Conservation (phyloP, 2,797 vertebrate species). For the Trachops cirrhosus region DNA sequence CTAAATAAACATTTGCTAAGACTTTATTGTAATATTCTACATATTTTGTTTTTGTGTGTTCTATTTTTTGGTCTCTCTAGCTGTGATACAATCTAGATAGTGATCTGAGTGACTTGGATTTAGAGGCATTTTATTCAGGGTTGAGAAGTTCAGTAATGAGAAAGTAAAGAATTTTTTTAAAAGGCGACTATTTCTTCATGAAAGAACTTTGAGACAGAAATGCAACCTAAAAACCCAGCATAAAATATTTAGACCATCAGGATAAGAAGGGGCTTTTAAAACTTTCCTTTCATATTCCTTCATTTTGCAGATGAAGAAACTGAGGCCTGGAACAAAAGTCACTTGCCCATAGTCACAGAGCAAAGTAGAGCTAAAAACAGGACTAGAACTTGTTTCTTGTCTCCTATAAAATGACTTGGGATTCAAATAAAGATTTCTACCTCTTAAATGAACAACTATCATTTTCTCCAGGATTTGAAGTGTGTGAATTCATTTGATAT, state of each 20-base stretch:
- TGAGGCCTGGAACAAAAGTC: constrained; percentile 17
- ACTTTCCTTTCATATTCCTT: background rate
- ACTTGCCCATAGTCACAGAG: background rate
- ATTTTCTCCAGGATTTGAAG: constrained; percentile 38
- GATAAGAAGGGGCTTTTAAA: background rate
- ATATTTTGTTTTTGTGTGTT: constrained; percentile 32
- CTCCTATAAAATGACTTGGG: background rate
- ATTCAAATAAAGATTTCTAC: background rate
- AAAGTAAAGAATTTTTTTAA: constrained; percentile 7
- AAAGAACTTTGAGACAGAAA: constrained; percentile 34
- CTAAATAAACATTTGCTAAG: constrained; percentile 30
- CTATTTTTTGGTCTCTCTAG: constrained; percentile 34
- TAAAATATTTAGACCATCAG: background rate
- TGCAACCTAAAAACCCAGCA: background rate
- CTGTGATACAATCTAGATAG: constrained; percentile 24
- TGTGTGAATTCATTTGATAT: constrained; percentile 29
- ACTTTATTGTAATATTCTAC: background rate
- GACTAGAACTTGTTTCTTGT: background rate
- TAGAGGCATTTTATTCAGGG: constrained; percentile 40
- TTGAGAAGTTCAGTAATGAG: constrained; percentile 14
- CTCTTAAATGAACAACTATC: constrained; percentile 38
- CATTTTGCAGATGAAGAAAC: constrained; percentile 46
- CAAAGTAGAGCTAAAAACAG: constrained; percentile 6
- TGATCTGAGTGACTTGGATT: constrained; percentile 41
- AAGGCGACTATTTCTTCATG: constrained; percentile 4